A percentile compares a stretch with the other conserved stretches of the same genome.
Conservation (phyloP, 2,113 vertebrate species). For the Gracilinanus agilis region DNA sequence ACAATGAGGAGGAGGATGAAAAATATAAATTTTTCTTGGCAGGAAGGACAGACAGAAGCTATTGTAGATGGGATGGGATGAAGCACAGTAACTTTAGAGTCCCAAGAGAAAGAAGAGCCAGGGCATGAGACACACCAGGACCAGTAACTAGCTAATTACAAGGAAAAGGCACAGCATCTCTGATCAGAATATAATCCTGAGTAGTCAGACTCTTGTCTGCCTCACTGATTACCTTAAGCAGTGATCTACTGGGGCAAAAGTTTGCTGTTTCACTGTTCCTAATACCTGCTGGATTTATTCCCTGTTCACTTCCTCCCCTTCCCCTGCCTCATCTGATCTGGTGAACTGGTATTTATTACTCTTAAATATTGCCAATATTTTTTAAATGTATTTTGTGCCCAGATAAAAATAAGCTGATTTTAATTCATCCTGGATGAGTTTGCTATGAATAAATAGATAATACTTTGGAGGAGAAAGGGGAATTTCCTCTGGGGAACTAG, state of each 20-base stretch:
- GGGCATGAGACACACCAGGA: no score
- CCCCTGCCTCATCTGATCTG: not conserved
- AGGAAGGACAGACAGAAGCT: no score
- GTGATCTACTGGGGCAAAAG: not conserved
- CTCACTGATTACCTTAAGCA: not conserved
- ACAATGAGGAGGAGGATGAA: no score
- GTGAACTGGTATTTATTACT: not conserved
- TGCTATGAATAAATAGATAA: not conserved
- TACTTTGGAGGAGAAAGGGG: not conserved
- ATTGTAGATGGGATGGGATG: no score
- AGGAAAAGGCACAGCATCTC: not conserved
- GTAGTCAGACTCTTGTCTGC: not conserved
- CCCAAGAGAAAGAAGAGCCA: no score
- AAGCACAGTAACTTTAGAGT: no score
- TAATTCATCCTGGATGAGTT: not conserved
- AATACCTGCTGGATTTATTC: not conserved
- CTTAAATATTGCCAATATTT: not conserved
- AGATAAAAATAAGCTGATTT: not conserved
- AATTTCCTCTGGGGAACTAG: not conserved
- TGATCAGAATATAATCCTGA: not conserved
- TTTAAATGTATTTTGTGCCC: not conserved
- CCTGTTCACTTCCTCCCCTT: not conserved
- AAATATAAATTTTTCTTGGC: no score
- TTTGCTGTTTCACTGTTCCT: not conserved
- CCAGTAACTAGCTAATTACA: no score